Base-by-base conservation (phyloP, 2,888 invertebrate species). In the Brachypterus glaber region DNA sequence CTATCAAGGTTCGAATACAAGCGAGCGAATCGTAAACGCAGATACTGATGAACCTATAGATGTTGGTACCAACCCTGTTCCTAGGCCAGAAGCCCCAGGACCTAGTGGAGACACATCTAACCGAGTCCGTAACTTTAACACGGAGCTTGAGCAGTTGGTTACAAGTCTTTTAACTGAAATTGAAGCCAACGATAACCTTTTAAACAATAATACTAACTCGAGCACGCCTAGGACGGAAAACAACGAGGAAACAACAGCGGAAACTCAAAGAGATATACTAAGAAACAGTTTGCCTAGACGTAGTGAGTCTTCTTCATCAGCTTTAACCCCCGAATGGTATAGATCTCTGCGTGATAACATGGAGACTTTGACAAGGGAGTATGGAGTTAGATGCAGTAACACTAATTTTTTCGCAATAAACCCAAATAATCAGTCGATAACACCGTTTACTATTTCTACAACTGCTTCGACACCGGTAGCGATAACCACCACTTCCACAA, bases 101-200 rank as follows among this genome's bases (percentile, higher is more conserved):
- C 13, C 17, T 13, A 27, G 8, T 11, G 31, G 33, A n/a, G 21
- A 9, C n/a, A 15, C 14, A 14, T 29, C 9, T 11, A 32, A 29
- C n/a, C 36, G 43, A 1, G 48, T 49, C 9, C 43, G 53, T 21
- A 56, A 55, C 40, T 58, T 54, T 37, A 54, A 56, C 30, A 51
- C 50, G 21, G 54, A 58, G 41, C 36, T 59, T 13, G 58, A 58
- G 30, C 50, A 54, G 35, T 40, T 59, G 16, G 52, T 59, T 3
- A 55, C 54, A 12, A 49, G 53, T 7, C 35, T 59, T 13, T 43
- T 59, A 35, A 51, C 50, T 3, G 53, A 57, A 41, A 49, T 56
- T 14, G 55, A 55, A 18, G 38, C 49, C 13, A 48, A 40, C 31
- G 53, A 51, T 8, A 37, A 39, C 8, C n/a, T n/a, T n/a, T n/a